Evolutionary conservation across 2,113 vertebrate species (phyloP).

Genomic region (Nanorana parkeri): DNA sequence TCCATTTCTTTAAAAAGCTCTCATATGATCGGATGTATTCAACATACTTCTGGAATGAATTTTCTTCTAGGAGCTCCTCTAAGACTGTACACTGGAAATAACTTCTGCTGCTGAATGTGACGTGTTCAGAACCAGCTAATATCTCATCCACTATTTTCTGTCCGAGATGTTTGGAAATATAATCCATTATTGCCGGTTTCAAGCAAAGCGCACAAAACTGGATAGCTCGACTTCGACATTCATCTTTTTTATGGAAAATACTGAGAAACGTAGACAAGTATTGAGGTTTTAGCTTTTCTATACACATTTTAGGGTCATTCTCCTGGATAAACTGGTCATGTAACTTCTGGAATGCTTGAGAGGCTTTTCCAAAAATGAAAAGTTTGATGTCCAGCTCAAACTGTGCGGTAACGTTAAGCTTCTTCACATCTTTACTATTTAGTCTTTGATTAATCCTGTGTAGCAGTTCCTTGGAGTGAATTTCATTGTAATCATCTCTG

Average conservation of each 20-base stretch:
- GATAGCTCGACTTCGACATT: constrained; percentile 32
- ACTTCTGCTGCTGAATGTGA: constrained; percentile 26
- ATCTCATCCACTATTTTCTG: constrained; percentile 57
- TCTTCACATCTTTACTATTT: background rate
- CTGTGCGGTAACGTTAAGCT: background rate
- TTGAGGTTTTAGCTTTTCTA: constrained; percentile 33
- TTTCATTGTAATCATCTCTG: constrained; percentile 65
- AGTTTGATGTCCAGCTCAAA: constrained; percentile 57
- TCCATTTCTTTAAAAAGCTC: constrained; percentile 59
- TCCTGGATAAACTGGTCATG: constrained; percentile 13
- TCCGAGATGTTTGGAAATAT: constrained; percentile 49
- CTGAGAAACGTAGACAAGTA: constrained; percentile 40
- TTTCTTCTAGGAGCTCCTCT: constrained; percentile 50
- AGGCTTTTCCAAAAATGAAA: constrained; percentile 29
- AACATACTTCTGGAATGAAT: constrained; percentile 31
- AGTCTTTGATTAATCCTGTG: constrained; percentile 63
- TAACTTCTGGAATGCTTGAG: constrained; percentile 31
- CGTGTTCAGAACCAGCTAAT: constrained; percentile 10
- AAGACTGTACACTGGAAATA: constrained; percentile 54
- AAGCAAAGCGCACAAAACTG: constrained; percentile 53
- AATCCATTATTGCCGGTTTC: constrained; percentile 35
- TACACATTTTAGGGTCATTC: constrained; percentile 5
- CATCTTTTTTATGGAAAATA: constrained; percentile 38
- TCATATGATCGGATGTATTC: constrained; percentile 42
- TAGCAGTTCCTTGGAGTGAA: constrained; percentile 64